A percentile compares a stretch with the other conserved stretches of the same genome.
Conservation (phyloP, 2,888 invertebrate species). For the Pheosia gnoma region DNA sequence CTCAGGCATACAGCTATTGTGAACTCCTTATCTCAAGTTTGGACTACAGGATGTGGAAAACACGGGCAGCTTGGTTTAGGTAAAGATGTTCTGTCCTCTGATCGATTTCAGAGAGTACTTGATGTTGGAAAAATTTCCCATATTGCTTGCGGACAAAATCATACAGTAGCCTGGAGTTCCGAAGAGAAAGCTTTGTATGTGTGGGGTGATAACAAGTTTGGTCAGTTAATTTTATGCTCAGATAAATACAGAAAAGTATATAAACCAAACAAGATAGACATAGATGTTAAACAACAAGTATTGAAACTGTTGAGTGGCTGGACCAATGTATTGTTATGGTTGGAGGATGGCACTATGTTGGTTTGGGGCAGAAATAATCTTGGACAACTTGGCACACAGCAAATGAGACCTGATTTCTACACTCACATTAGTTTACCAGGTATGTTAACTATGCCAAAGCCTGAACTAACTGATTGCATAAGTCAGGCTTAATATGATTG, state of each 20-base stretch:
- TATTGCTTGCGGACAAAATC: conserved; percentile 92
- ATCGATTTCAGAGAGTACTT: conserved; percentile 81
- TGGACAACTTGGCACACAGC: conserved; percentile 87
- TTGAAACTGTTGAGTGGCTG: conserved; percentile 88
- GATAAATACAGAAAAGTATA: conserved; percentile 78
- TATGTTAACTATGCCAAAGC: conserved; percentile 23
- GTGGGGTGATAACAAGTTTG: conserved; percentile 94
- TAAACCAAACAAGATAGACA: conserved; percentile 81
- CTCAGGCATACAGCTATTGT: conserved; percentile 87
- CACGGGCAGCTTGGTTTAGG: conserved; percentile 88
- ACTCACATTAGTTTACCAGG: conserved; percentile 67
- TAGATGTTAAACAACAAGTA: conserved; percentile 81
- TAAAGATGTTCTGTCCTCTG: conserved; percentile 56
- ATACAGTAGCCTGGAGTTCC: conserved; percentile 85
- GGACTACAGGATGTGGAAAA: conserved; percentile 86
- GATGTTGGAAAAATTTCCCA: conserved; percentile 83
- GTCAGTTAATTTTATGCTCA: conserved; percentile 87
- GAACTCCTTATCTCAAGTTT: conserved; percentile 85
- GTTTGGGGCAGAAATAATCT: conserved; percentile 93
- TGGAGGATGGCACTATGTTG: conserved; percentile 85
- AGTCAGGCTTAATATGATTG: too few relatives aligned
- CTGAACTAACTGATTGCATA: too few relatives aligned
- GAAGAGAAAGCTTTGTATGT: conserved; percentile 85
- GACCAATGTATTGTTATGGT: conserved; percentile 89
- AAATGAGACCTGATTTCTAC: conserved; percentile 52